Base-by-base conservation (phyloP, 2,113 vertebrate genomes). In the Columba janthina region DNA sequence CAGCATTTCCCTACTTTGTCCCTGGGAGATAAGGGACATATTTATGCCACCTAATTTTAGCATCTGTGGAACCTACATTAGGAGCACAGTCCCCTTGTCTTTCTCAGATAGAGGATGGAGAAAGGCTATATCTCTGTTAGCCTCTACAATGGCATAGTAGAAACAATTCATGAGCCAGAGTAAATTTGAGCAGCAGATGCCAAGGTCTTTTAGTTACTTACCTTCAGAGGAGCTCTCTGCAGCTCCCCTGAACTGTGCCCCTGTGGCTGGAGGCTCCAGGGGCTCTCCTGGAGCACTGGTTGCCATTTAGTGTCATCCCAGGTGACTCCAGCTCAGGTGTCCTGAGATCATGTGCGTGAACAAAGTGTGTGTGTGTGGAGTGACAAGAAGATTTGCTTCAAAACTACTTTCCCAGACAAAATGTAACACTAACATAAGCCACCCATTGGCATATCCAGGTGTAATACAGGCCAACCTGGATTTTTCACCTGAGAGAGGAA, bases 21-120 rank as follows among this genome's bases (percentile, higher is more conserved):
- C 73, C 88, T 75, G 76, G 57, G 84, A 89, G 96, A 96, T 97
- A 96, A 90, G 73, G 31, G n/a, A 5, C 11, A 20, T 88, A 75
- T 88, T 86, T 92, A 44, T 64, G 88, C 48, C 16, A 15, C n/a
- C 94, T 97, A 96, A 94, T 93, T 97, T 97, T 97, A 97, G 84
- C 61, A 42, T 53, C 38, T 36, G 56, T 84, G 61, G 25, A 88
- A 74, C 61, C n/a, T 90, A 36, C 44, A 36, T 17, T 57, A 57
- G 44, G 15, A 85, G 66, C n/a, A 69, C 32, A 15, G 11, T 42
- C 69, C 71, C 38, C 38, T 29, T 51, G 50, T 53, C 61, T 72
- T 67, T 90, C 34, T 56, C 53, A 71, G 72, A 17, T 2, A 77
- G 42, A 60, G 46, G 5, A 12, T 10, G 32, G 75, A 74, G 51